Conservation (phyloP, 1,140 invertebrate species). For the Drosophila equinoxialis region DNA sequence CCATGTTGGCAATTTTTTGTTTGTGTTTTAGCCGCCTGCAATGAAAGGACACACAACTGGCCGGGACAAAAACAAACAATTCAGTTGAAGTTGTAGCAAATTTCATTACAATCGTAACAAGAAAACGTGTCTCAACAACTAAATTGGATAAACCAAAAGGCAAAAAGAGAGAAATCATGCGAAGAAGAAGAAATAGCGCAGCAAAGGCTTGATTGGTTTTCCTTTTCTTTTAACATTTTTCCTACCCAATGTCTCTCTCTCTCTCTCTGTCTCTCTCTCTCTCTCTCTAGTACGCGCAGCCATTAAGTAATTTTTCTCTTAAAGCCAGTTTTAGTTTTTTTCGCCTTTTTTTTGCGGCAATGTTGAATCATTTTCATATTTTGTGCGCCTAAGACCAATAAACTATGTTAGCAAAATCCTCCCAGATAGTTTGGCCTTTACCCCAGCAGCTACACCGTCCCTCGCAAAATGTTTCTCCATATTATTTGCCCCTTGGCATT, state of each 20-base stretch:
- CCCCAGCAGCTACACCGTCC: background rate
- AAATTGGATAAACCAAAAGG: constrained; percentile 68
- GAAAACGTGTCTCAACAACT: constrained; percentile 79
- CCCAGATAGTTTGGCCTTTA: constrained; percentile 28
- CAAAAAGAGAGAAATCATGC: constrained; percentile 39
- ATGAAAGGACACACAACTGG: background rate
- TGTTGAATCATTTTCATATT: constrained; percentile 18
- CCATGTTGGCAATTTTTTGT: constrained; percentile 40
- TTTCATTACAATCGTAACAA: constrained; percentile 80
- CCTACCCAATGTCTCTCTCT: background rate
- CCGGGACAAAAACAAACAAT: constrained; percentile 60
- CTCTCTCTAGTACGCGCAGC: background rate
- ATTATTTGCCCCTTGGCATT: constrained; percentile 52
- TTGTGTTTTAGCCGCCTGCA: constrained; percentile 25
- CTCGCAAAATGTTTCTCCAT: constrained; percentile 15
- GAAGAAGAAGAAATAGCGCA: constrained; percentile 17
- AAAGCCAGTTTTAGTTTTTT: constrained; percentile 25
- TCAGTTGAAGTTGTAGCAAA: constrained; percentile 78
- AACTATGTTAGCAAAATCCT: constrained; percentile 22
- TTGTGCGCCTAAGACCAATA: constrained; percentile 2
- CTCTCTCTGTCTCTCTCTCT: background rate
- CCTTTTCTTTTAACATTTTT: constrained; percentile 17
- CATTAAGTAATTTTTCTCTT: constrained; percentile 20
- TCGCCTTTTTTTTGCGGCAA: constrained; percentile 6
- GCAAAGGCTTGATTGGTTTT: constrained; percentile 63